These are phyloP conservation scores for Siphonodentalium dalli DNA, from an alignment of 2,888 invertebrate genomes.

Conservation along the genomic window DNA sequence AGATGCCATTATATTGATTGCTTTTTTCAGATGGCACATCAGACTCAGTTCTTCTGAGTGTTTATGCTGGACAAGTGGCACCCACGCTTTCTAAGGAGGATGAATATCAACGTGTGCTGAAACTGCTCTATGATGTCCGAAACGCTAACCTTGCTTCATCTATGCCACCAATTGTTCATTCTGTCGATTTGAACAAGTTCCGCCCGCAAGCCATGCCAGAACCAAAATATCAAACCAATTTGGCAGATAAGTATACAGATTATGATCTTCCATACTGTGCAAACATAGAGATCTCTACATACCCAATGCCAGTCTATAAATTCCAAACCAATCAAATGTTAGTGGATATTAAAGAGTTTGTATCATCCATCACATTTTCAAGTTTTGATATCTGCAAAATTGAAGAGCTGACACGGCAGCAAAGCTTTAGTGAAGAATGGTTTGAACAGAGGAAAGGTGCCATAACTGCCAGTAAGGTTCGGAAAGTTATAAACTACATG, in stretches of 20 bases:
- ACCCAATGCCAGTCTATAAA: conserved; percentile 9
- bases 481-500: neutral
- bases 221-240: neutral
- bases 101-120: conserved; percentile 9
- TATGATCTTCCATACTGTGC: neutral
- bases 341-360: conserved; percentile 6
- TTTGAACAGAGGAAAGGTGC: conserved; percentile 7
- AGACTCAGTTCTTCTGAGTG: no score
- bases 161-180: conserved; percentile 15
- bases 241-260: neutral
- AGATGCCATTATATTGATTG: no score
- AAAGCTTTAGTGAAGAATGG: conserved; percentile 9
- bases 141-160: conserved; percentile 5
- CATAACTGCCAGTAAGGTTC: conserved; percentile 7
- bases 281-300: neutral
- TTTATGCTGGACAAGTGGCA: neutral
- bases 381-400: neutral
- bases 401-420: conserved; percentile 6
- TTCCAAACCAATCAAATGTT: no score
- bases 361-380: neutral
- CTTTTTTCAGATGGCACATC: no score
- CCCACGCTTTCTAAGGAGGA: conserved; percentile 2
- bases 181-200: conserved; percentile 8
- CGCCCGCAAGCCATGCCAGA: neutral
- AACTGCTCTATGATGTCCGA: conserved; percentile 7